Base-by-base conservation (phyloP, 1,140 invertebrate species). In the Drosophila rufa region DNA sequence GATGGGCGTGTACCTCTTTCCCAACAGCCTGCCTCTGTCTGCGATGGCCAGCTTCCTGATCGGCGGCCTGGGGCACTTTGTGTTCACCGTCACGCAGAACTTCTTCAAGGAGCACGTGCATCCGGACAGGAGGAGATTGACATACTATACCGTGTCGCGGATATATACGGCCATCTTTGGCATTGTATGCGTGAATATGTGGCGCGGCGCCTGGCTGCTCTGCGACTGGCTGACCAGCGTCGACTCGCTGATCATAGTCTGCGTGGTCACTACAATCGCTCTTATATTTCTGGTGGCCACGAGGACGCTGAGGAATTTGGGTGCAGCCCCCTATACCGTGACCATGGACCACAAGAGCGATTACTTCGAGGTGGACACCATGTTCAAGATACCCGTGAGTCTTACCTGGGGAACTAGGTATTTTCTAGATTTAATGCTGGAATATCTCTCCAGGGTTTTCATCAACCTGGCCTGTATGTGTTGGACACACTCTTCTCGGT, bases 401-500 rank as follows among this genome's bases (percentile, higher is more conserved):
- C 9, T 74, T 4, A 14, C 0, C 3, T 53, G 0, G 1, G 4
- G 27, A 6, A 36, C 8, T 40, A 6, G 4, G 1, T 15, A 5
- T 5, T 55, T 15, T 9, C 2, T 9, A 22, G 0, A 53, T 33
- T 55, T 15, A 42, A 1, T 17, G 0, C 19, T 9, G 14, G 38
- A 33, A 33, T 15, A 46, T 42, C 3, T 45, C 42, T 22, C 12
- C 14, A 97, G 96, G 96, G 94, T 91, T 94, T 95, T 81, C 94
- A 95, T 93, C 94, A 96, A 93, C 95, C 95, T 76, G 94, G 94
- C 33, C 93, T 97, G 38, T 97, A 97, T 93, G 94, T 97, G 55
- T 91, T 97, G 89, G 97, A 98, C 94, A 97, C 96, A 89, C 93
- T 97, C 47, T 97, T 98, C 93, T 97, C 96, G 19, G 96, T 98